phyloP scores from a whole-genome alignment of 2,113 vertebrate genomes.

The Larimichthys crocea region DNA sequence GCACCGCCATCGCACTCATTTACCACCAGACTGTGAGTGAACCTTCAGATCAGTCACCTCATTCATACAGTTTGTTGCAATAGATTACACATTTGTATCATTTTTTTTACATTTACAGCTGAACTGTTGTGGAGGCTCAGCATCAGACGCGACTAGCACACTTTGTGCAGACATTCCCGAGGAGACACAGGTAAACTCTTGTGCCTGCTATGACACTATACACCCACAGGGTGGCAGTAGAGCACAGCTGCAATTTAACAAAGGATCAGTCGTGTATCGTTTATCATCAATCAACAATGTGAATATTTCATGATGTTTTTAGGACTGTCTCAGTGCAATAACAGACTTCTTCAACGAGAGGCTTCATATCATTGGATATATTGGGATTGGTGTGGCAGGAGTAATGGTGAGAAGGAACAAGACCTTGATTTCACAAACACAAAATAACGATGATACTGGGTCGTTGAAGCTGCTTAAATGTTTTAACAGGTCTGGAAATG shows the following conservation, averaged over 20 bases:
- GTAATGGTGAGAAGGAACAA: slow-evolving; percentile 89
- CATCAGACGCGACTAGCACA: accelerated
- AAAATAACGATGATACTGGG: background rate
- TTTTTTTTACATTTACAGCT: slow-evolving; percentile 70
- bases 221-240: slow-evolving; percentile 52
- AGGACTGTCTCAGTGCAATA: slow-evolving; percentile 92
- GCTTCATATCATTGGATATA: slow-evolving; percentile 92
- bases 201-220: background rate
- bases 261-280: too few species aligned
- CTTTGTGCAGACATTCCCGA: slow-evolving; percentile 52
- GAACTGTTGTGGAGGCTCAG: slow-evolving; percentile 75
- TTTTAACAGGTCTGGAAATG: background rate
- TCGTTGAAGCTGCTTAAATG: background rate
- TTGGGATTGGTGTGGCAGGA: slow-evolving; percentile 92
- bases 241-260: background rate
- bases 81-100: background rate
- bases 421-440: background rate
- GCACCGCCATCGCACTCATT: slow-evolving; percentile 49
- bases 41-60: background rate
- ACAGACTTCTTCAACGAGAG: slow-evolving; percentile 86
- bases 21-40: slow-evolving; percentile 81
- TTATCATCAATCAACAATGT: background rate
- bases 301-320: background rate
- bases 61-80: accelerated
- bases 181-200: slow-evolving; percentile 54